phyloP scores from a whole-genome alignment of 1,140 invertebrate species.

The Harpegnathos saltator region DNA sequence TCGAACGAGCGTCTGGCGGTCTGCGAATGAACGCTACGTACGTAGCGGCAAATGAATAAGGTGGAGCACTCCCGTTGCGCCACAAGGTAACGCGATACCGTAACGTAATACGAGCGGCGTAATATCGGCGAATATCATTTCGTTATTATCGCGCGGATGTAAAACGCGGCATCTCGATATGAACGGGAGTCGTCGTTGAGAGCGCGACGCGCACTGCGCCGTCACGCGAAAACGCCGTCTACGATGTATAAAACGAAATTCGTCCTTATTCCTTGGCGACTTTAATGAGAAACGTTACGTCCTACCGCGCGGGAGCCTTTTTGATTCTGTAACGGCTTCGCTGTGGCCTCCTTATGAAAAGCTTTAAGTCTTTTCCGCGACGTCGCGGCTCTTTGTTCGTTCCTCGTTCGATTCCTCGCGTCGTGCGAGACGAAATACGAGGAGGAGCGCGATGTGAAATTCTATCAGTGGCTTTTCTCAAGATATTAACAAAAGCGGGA shows the following conservation, averaged over 20 bases:
- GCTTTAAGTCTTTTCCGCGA: constrained; percentile 15
- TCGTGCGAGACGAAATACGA: background rate
- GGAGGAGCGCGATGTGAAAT: background rate
- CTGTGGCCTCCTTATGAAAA: background rate
- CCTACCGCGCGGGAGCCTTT: background rate
- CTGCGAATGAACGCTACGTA: too few species aligned
- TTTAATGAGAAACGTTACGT: background rate
- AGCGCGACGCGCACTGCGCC: background rate
- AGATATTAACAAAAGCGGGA: background rate
- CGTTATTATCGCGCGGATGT: background rate
- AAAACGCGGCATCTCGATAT: background rate
- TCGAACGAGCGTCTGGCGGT: too few species aligned
- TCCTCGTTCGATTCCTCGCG: background rate
- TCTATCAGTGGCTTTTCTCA: background rate
- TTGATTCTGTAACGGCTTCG: background rate
- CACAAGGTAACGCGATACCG: too few species aligned
- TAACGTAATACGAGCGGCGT: background rate
- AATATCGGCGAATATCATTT: background rate
- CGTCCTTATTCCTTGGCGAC: background rate
- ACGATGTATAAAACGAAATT: background rate
- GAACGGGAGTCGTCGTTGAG: background rate
- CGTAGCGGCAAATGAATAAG: too few species aligned
- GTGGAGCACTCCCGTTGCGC: too few species aligned
- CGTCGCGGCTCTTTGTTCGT: background rate
- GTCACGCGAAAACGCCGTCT: background rate